Conservation (phyloP, 2,888 invertebrate species). For the Brachynemurus nebulosus region DNA sequence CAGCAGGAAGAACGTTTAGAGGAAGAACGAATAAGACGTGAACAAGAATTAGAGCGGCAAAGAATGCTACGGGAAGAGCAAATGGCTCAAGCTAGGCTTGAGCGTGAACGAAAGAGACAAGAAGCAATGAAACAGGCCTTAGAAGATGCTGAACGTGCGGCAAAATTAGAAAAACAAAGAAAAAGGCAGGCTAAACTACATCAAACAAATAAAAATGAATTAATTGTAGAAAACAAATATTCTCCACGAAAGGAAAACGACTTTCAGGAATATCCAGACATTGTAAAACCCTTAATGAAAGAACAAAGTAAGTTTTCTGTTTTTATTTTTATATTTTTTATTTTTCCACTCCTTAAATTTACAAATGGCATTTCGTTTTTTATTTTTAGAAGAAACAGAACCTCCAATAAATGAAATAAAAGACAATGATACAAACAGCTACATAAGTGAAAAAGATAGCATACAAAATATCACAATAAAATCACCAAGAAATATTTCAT, state of each 20-base stretch:
- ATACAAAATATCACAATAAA: no score
- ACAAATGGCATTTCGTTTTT: no score
- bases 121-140: slow-evolving; percentile 65
- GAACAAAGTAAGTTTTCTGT: background rate
- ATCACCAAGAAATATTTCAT: no score
- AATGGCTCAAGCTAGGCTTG: slow-evolving; percentile 49
- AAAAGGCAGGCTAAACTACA: slow-evolving; percentile 6
- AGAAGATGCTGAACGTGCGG: slow-evolving; percentile 46
- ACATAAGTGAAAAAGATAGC: no score
- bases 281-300: background rate
- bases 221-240: background rate
- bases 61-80: slow-evolving; percentile 59
- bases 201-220: background rate
- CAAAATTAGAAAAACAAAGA: slow-evolving; percentile 45
- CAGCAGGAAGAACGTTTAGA: slow-evolving; percentile 67
- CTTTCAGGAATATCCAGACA: background rate
- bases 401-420: no score
- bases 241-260: background rate
- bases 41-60: slow-evolving; percentile 54
- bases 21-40: slow-evolving; percentile 59
- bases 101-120: slow-evolving; percentile 55
- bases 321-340: no score
- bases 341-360: no score
- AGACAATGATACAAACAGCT: no score
- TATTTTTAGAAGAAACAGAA: no score